Conservation (phyloP, 2,888 invertebrate species). For the Polydesmus complanatus region DNA sequence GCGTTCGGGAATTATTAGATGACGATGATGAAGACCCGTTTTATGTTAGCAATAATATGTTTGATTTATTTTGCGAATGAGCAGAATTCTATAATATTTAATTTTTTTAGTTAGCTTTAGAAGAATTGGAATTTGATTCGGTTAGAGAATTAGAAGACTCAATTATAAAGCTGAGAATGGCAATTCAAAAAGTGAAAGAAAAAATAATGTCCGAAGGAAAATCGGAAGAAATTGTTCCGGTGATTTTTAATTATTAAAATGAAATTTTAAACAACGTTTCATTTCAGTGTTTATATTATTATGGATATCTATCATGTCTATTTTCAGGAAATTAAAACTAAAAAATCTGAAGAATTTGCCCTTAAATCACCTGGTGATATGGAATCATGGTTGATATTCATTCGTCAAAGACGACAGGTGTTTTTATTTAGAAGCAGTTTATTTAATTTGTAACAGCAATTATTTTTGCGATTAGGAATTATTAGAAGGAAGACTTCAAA, state of each 20-base stretch:
- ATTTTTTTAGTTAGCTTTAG: constrained; percentile 47
- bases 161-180: constrained; percentile 51
- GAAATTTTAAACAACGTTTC: not conserved
- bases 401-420: constrained; percentile 46
- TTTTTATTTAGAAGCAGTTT: constrained; percentile 14
- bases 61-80: not conserved
- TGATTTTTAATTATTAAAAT: not conserved
- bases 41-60: constrained; percentile 24
- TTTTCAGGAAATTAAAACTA: constrained; percentile 25
- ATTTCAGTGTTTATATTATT: not conserved
- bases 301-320: not conserved
- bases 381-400: constrained; percentile 42
- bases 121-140: constrained; percentile 57
- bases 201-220: constrained; percentile 55
- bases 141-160: constrained; percentile 64
- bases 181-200: constrained; percentile 61
- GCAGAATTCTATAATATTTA: not conserved
- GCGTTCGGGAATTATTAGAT: constrained; percentile 60
- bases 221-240: constrained; percentile 5
- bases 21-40: constrained; percentile 57
- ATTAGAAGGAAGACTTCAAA: constrained; percentile 51
- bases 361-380: constrained; percentile 40
- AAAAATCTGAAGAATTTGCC: constrained; percentile 20
- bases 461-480: constrained; percentile 50
- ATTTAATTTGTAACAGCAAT: not conserved